phyloP scores from a whole-genome alignment of 30 jellyfish, hydroid and myxozoan species.

The Nemopilema nomurai region DNA sequence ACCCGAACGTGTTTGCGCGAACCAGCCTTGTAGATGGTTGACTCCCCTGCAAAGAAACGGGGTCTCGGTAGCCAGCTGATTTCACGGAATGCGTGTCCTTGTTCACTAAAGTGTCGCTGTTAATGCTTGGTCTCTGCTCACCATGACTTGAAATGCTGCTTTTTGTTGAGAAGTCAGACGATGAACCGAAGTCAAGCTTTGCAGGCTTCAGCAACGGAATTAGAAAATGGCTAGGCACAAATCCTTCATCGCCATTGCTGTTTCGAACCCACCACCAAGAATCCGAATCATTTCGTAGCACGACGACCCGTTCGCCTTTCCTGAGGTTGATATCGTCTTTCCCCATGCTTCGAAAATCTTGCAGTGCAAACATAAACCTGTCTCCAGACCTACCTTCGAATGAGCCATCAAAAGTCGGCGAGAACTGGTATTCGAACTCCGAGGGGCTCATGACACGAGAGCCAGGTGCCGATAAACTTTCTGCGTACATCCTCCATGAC shows the following conservation, averaged over 20 bases:
- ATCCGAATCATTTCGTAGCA: slow-evolving; percentile 35
- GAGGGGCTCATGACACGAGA: slow-evolving; percentile 20
- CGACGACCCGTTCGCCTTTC: slow-evolving; percentile 55
- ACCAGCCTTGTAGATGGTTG: neutral
- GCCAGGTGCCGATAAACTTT: slow-evolving; percentile 40
- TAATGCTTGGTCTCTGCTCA: neutral
- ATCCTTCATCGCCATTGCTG: slow-evolving; percentile 48
- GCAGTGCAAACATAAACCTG: slow-evolving; percentile 29
- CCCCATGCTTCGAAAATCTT: slow-evolving; percentile 33
- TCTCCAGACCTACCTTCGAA: neutral
- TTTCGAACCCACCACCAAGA: slow-evolving; percentile 72
- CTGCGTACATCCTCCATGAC: slow-evolving; percentile 4
- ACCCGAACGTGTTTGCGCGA: slow-evolving; percentile 19
- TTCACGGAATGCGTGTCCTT: neutral
- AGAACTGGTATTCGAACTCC: neutral
- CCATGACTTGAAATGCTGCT: neutral
- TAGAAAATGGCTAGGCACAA: slow-evolving; percentile 42
- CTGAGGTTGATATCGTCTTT: slow-evolving; percentile 38
- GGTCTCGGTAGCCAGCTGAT: neutral
- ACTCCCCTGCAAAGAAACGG: neutral
- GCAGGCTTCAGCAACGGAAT: slow-evolving; percentile 39
- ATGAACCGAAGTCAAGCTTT: slow-evolving; percentile 6
- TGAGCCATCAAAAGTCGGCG: neutral
- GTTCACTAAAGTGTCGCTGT: neutral
- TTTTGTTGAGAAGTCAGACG: neutral